Evolutionary conservation across 2,113 vertebrate species (phyloP).

Genomic region (Salvelinus namaycush): DNA sequence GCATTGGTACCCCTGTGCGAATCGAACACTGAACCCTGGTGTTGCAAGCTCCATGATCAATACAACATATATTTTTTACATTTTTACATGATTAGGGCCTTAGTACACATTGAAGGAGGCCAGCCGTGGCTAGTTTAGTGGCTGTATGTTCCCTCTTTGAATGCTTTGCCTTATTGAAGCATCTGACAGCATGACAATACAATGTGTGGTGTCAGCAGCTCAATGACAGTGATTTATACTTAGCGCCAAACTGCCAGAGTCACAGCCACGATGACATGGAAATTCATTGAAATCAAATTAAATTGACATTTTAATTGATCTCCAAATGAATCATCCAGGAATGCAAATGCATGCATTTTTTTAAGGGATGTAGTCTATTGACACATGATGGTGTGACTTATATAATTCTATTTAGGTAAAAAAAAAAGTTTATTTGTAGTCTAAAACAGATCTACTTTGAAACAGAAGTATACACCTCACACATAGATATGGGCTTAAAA

Average conservation of each 20-base stretch:
- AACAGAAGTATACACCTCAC: no score
- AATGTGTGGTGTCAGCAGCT: slow-evolving; percentile 37
- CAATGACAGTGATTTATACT: slow-evolving; percentile 46
- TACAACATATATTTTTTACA: no score
- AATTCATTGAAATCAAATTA: slow-evolving; percentile 44
- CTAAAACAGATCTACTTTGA: no score
- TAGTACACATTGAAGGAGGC: no score
- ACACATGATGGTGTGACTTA: no score
- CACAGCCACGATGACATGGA: slow-evolving; percentile 6
- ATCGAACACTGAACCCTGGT: no score
- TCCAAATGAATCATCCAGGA: slow-evolving; percentile 17
- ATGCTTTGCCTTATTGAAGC: slow-evolving; percentile 21
- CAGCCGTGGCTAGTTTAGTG: neutral
- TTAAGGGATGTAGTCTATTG: no score
- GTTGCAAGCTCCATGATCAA: no score
- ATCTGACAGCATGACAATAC: slow-evolving; percentile 27
- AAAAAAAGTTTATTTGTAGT: no score
- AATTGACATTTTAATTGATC: slow-evolving; percentile 46
- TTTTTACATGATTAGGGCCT: neutral
- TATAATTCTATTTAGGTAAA: no score
- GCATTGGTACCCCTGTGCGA: no score
- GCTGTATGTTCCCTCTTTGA: neutral
- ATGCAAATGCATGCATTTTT: slow-evolving; percentile 12
- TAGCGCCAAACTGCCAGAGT: slow-evolving; percentile 1
- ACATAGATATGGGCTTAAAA: no score